Percentiles rank a stretch among this genome's conserved stretches.
These are phyloP conservation scores for Xenopus petersii DNA, from an alignment of 2,797 vertebrate genomes.

Conservation along the genomic window DNA sequence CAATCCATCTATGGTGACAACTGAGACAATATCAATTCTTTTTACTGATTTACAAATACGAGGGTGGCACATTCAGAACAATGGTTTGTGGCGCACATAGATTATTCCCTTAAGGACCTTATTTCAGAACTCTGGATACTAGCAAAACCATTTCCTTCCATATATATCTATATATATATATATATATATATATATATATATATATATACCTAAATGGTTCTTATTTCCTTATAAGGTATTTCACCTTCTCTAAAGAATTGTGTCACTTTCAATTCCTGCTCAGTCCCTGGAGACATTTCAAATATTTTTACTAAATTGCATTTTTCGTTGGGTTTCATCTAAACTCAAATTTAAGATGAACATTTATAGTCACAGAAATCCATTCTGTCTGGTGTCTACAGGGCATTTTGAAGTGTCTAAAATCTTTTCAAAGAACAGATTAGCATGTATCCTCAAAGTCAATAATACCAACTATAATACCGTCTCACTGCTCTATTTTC, in stretches of 20 bases:
- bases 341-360: constrained; percentile 41
- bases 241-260: constrained; percentile 9
- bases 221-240: background rate
- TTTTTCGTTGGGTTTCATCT: constrained; percentile 38
- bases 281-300: background rate
- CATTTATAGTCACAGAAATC: constrained; percentile 51
- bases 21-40: no score
- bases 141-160: no score
- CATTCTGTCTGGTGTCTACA: constrained; percentile 59
- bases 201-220: no score
- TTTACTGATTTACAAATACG: no score
- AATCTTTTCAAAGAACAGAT: constrained; percentile 72
- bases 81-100: no score
- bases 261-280: constrained; percentile 5
- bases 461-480: constrained; percentile 61
- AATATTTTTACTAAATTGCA: constrained; percentile 26
- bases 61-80: no score
- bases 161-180: no score
- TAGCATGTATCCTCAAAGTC: constrained; percentile 77
- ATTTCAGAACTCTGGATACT: no score
- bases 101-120: no score
- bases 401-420: constrained; percentile 68
- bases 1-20: no score
- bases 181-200: no score
- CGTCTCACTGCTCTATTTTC: constrained; percentile 76